Base-by-base conservation (phyloP, 2,888 invertebrate genomes). In the Conistra vaccinii region DNA sequence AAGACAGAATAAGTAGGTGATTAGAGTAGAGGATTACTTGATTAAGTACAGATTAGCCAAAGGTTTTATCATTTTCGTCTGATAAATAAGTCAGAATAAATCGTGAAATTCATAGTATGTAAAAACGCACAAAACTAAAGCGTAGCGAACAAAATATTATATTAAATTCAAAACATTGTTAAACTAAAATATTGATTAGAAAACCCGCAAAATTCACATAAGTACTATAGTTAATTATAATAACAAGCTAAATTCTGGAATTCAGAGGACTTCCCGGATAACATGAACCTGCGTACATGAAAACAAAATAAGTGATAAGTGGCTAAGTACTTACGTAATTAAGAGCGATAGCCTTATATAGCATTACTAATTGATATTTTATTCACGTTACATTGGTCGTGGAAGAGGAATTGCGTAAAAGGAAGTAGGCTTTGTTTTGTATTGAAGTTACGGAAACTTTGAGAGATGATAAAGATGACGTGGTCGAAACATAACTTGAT, bases 251-350 rank as follows among this genome's bases (percentile, higher is more conserved):
- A 65, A 69, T 69, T 69, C 23, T 53, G 20, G 1, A 26, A 32
- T 26, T 66, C 23, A 4, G 55, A 65, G 5, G 4, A n/a, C 57
- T 66, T 57, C 48, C 65, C 55, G 42, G 51, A 57, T 60, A 51
- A 80, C 17, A 23, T 9, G 7, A 10, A 51, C 17, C 4, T 71
- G 23, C 12, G 6, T 42, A 63, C 45, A 12, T 23, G 55, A 9
- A 68, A 73, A 79, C 45, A 73, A 60, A 73, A 63, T 53, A 60
- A n/a, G 17, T 20, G 20, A 70, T 57, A 53, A 35, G 32, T 17
- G 9, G 2, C 10, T 17, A 48, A 17, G 17, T 45, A 45, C 6
- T 4, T 42, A 61, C 35, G 48, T 61, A 71, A 6, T 32, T 48
- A 32, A 26, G 3, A 55, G 10, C 55, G 48, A 57, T 57, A 78